Conservation (phyloP, 2,888 invertebrate species). For the Lepidochitona cinerea region DNA sequence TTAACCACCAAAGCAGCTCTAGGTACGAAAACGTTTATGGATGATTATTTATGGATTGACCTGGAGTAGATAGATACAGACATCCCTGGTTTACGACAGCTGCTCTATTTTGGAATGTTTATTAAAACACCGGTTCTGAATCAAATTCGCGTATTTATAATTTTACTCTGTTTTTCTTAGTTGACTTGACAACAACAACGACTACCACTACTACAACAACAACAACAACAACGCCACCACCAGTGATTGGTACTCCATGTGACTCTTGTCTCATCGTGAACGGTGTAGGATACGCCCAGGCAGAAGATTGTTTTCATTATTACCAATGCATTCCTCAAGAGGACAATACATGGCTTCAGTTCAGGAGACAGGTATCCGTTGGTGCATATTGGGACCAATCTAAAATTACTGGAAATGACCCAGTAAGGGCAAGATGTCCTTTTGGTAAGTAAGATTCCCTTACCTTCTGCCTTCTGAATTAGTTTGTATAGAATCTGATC, state of each 20-base stretch:
- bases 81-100: no score
- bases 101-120: no score
- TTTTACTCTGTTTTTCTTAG: neutral
- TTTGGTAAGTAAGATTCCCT: no score
- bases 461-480: no score
- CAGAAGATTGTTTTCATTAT: neutral
- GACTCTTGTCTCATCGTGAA: neutral
- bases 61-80: no score
- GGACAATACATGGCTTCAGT: neutral
- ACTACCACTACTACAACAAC: neutral
- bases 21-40: no score
- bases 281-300: neutral
- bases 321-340: neutral
- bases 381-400: neutral
- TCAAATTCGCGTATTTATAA: no score
- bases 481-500: no score
- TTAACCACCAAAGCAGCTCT: no score
- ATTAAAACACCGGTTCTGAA: no score
- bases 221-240: neutral
- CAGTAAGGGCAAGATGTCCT: neutral
- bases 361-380: neutral
- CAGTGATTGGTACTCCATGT: neutral
- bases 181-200: neutral
- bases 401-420: neutral
- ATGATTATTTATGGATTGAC: no score